phyloP scores from a whole-genome alignment of 1,140 invertebrate genomes.

The Nasonia giraulti region DNA sequence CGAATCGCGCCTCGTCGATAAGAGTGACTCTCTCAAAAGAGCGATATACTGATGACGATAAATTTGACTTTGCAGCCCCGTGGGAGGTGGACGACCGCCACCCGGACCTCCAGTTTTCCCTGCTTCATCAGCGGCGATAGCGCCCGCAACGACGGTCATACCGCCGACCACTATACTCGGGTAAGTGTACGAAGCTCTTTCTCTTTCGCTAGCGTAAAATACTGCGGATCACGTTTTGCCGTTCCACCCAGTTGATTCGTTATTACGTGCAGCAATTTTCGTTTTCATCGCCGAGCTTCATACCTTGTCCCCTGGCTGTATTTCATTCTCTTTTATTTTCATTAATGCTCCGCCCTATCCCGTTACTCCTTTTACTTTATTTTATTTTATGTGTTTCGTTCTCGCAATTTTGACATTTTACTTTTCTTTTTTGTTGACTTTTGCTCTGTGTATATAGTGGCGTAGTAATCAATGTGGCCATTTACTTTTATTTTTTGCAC shows the following conservation, averaged over 20 bases:
- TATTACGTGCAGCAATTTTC: conserved; percentile 1
- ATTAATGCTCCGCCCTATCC: not conserved
- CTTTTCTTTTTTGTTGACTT: conserved; percentile 40
- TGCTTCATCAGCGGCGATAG: conserved; percentile 66
- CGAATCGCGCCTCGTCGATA: not conserved
- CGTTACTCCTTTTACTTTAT: not conserved
- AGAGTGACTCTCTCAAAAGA: conserved; percentile 38
- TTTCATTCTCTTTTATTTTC: conserved; percentile 11
- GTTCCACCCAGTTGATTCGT: conserved; percentile 6
- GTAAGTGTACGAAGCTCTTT: conserved; percentile 37
- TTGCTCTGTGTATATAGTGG: conserved; percentile 22
- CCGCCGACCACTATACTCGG: conserved; percentile 63
- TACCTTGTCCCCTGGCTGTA: not conserved
- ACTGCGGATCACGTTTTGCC: not conserved
- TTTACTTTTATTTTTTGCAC: not conserved
- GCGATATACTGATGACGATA: conserved; percentile 6
- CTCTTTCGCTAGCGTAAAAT: not conserved
- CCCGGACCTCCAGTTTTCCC: conserved; percentile 73
- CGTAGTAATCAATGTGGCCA: not conserved
- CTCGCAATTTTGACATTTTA: not conserved
- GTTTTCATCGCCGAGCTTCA: not conserved
- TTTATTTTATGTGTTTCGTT: not conserved
- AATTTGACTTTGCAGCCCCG: conserved; percentile 61
- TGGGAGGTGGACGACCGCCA: conserved; percentile 66
- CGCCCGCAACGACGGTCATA: conserved; percentile 63